Evolutionary conservation across 2,797 vertebrate species (phyloP).

Genomic region (Epinephelus coioides): DNA sequence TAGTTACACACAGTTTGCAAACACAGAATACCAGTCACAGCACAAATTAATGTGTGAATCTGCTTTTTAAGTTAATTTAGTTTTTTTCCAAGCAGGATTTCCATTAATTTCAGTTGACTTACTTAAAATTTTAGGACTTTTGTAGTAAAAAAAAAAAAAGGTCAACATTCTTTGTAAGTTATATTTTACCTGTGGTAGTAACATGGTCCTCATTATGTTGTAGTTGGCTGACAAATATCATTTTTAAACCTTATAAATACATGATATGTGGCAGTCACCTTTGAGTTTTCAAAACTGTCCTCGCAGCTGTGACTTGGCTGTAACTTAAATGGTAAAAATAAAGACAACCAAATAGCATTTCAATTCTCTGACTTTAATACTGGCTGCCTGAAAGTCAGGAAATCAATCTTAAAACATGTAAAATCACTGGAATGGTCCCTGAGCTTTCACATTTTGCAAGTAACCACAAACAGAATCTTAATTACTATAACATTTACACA

Average conservation of each 20-base stretch:
- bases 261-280: too few relatives aligned
- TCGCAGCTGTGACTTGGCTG: too few relatives aligned
- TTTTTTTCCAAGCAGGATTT: background rate
- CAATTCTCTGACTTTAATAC: background rate
- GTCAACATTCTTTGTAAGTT: too few relatives aligned
- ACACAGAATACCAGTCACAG: constrained; percentile 21
- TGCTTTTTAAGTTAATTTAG: background rate
- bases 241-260: too few relatives aligned
- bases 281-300: too few relatives aligned
- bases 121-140: too few relatives aligned
- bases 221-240: too few relatives aligned
- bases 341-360: background rate
- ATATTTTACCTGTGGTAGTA: too few relatives aligned
- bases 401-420: background rate
- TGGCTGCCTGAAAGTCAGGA: background rate
- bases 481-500: background rate
- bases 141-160: too few relatives aligned
- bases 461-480: background rate
- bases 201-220: too few relatives aligned
- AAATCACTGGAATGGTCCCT: background rate
- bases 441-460: background rate
- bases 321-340: background rate
- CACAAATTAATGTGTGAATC: constrained; percentile 12
- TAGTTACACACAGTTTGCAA: constrained; percentile 35
- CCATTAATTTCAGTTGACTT: background rate